Conservation (phyloP, 2,888 invertebrate genomes). For the Drosophila yooni region DNA sequence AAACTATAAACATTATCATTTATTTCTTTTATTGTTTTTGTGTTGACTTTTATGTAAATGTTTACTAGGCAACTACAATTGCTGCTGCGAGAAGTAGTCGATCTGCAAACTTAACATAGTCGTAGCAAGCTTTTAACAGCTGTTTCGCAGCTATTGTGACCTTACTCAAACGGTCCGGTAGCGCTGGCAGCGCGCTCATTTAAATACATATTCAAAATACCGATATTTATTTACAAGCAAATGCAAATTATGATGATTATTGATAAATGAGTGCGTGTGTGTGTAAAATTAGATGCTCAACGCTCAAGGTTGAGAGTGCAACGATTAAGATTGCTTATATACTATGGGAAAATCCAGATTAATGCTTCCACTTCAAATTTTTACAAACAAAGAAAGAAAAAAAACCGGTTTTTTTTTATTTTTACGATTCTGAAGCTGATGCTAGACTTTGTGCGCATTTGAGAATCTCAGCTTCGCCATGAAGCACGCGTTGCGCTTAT, state of each 20-base stretch:
- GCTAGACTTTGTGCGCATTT: slow-evolving; percentile 53
- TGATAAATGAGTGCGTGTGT: not conserved
- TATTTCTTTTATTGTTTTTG: slow-evolving; percentile 47
- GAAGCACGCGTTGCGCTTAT: slow-evolving; percentile 25
- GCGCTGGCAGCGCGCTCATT: slow-evolving; percentile 15
- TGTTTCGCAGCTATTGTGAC: slow-evolving; percentile 38
- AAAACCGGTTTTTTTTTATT: slow-evolving; percentile 54
- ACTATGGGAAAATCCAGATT: not conserved
- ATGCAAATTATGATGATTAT: not conserved
- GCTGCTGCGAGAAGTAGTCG: slow-evolving; percentile 56
- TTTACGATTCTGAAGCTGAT: slow-evolving; percentile 8
- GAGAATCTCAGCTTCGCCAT: slow-evolving; percentile 24
- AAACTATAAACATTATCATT: slow-evolving; percentile 53
- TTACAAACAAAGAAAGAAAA: slow-evolving; percentile 19
- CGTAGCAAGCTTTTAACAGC: slow-evolving; percentile 55
- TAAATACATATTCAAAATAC: slow-evolving; percentile 16
- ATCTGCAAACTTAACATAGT: slow-evolving; percentile 56
- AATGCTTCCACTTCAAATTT: not conserved
- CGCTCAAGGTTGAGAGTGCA: not conserved
- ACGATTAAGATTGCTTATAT: not conserved
- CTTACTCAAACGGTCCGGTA: slow-evolving; percentile 7
- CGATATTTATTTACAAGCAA: not conserved
- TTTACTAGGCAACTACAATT: slow-evolving; percentile 64
- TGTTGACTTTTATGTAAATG: slow-evolving; percentile 64
- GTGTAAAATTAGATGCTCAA: not conserved